phyloP scores from a whole-genome alignment of 1,140 invertebrate species.

The Aphaenogaster rudis region DNA sequence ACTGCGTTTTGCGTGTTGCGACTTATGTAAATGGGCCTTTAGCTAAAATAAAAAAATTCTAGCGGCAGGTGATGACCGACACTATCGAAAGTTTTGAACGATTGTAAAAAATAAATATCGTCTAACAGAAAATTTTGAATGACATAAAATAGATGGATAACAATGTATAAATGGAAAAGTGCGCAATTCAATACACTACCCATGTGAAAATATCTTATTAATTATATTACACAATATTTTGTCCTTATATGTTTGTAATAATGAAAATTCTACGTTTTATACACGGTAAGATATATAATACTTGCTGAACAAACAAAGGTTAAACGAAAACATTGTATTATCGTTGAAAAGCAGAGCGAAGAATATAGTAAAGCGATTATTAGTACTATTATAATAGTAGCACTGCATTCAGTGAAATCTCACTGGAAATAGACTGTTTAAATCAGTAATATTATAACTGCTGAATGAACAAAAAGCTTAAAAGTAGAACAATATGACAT shows the following conservation, averaged over 20 bases:
- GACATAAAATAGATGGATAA: no score
- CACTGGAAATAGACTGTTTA: background rate
- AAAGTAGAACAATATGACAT: background rate
- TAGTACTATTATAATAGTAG: background rate
- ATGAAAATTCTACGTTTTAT: background rate
- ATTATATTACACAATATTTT: background rate
- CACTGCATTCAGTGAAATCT: background rate
- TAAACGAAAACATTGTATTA: background rate
- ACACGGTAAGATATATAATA: background rate
- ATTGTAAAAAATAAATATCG: no score
- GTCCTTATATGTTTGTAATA: background rate
- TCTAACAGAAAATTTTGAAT: no score
- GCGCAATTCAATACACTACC: no score
- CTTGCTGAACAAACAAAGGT: background rate
- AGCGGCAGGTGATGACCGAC: no score
- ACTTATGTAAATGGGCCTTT: no score
- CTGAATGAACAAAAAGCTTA: background rate
- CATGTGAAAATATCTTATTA: background rate
- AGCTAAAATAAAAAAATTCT: no score
- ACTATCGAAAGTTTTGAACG: no score
- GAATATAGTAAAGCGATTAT: background rate
- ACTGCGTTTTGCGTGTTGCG: no score
- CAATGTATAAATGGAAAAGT: no score
- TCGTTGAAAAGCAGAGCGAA: background rate
- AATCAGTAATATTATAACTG: background rate